These are phyloP conservation scores for Bergia puertoricense DNA, from an alignment of 92 coral and sea anemone genomes.

Conservation along the genomic window DNA sequence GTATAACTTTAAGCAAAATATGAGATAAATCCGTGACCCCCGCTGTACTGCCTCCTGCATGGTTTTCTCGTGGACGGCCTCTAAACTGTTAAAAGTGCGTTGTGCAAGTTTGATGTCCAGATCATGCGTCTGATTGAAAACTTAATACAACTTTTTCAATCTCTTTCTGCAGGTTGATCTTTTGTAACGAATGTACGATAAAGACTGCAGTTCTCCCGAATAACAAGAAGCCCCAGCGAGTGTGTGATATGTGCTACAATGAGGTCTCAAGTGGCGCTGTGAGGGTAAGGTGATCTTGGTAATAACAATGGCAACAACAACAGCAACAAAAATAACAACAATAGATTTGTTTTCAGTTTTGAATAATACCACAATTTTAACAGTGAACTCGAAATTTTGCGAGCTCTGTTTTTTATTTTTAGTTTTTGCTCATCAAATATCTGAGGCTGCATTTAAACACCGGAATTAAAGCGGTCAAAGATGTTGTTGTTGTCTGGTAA, in stretches of 20 bases:
- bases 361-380: too few relatives aligned
- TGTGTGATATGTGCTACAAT: constrained; percentile 86
- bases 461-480: too few relatives aligned
- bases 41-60: too few relatives aligned
- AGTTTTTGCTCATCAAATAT: too few relatives aligned
- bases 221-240: constrained; percentile 91
- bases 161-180: constrained; percentile 68
- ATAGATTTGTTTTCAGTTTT: background rate
- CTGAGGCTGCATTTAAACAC: too few relatives aligned
- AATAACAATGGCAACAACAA: background rate
- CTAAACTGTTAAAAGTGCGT: background rate
- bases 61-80: too few relatives aligned
- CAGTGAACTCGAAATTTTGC: too few relatives aligned
- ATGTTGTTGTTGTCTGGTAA: too few relatives aligned
- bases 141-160: background rate
- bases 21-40: too few relatives aligned
- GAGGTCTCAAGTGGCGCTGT: constrained; percentile 88
- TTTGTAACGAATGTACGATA: constrained; percentile 85
- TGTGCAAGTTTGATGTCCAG: background rate
- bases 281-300: constrained; percentile 56
- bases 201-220: constrained; percentile 85
- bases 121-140: background rate
- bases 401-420: too few relatives aligned
- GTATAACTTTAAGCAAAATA: too few relatives aligned
- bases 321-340: background rate